Evolutionary conservation across 2,113 vertebrate species (phyloP).

Genomic region (Rhinopithecus roxellana): DNA sequence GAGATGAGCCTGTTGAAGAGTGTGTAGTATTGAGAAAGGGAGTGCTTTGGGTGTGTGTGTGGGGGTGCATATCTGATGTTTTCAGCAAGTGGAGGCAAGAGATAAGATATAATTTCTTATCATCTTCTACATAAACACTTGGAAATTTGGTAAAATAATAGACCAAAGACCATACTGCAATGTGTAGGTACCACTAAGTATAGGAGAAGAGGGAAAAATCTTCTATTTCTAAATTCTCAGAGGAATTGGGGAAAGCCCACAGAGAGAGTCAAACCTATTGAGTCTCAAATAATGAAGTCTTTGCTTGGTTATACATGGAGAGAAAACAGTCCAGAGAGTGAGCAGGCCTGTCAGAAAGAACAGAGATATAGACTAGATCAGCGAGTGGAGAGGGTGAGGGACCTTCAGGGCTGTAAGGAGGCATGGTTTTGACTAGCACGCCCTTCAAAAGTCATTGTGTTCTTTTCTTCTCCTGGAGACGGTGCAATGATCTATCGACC

Average conservation of each 20-base stretch:
- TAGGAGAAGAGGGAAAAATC: neutral
- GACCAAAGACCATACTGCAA: neutral
- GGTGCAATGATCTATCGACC: neutral
- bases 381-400: neutral
- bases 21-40: neutral
- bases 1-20: fast-evolving
- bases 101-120: neutral
- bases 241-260: neutral
- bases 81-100: neutral
- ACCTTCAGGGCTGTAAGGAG: fast-evolving
- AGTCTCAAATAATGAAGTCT: neutral
- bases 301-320: neutral
- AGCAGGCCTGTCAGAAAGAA: neutral
- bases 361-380: neutral
- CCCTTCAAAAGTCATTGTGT: neutral
- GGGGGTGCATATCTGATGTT: neutral
- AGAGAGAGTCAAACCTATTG: neutral
- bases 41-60: neutral
- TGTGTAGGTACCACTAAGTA: neutral
- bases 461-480: neutral
- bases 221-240: neutral
- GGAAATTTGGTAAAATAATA: neutral
- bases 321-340: neutral
- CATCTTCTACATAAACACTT: neutral
- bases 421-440: fast-evolving